Evolutionary conservation across 2,797 vertebrate genomes (phyloP).

Genomic region (Thaleichthys pacificus): DNA sequence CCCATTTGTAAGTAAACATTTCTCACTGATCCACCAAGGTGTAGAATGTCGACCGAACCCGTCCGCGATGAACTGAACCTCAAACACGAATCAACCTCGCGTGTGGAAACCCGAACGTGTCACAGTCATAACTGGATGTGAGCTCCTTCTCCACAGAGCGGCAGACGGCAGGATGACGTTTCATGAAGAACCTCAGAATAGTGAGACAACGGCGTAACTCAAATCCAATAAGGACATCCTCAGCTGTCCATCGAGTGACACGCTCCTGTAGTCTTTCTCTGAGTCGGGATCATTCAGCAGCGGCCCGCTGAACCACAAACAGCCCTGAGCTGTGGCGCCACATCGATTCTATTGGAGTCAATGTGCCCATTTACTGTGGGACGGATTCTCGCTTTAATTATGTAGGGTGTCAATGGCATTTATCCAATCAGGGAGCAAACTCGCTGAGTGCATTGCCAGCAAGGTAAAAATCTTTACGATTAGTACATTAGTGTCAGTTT

Average conservation of each 20-base stretch:
- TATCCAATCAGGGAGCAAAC: conserved; percentile 55
- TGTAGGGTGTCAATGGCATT: conserved; percentile 80
- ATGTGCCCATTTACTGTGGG: conserved; percentile 83
- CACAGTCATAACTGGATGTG: too few species aligned
- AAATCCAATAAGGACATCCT: background rate
- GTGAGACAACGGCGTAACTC: background rate
- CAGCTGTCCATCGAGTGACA: conserved; percentile 10
- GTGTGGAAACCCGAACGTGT: background rate
- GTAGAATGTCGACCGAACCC: too few species aligned
- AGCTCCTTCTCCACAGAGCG: too few species aligned
- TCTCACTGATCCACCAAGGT: too few species aligned
- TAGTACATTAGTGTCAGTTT: conserved; percentile 52
- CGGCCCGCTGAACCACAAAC: background rate
- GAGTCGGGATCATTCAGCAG: background rate
- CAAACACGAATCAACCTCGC: too few species aligned
- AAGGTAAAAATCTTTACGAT: conserved; percentile 53
- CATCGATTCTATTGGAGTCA: conserved; percentile 82
- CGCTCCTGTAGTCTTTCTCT: background rate
- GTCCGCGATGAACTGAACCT: too few species aligned
- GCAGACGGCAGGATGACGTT: background rate
- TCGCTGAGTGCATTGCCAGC: conserved; percentile 45
- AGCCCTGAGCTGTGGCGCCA: conserved; percentile 59
- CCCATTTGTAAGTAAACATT: too few species aligned
- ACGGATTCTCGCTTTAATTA: conserved; percentile 79
- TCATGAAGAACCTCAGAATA: background rate